Evolutionary conservation across 2,888 invertebrate genomes (phyloP), one percentile per base, ranked within the genome.

Genomic region (Spisula subtruncata): DNA sequence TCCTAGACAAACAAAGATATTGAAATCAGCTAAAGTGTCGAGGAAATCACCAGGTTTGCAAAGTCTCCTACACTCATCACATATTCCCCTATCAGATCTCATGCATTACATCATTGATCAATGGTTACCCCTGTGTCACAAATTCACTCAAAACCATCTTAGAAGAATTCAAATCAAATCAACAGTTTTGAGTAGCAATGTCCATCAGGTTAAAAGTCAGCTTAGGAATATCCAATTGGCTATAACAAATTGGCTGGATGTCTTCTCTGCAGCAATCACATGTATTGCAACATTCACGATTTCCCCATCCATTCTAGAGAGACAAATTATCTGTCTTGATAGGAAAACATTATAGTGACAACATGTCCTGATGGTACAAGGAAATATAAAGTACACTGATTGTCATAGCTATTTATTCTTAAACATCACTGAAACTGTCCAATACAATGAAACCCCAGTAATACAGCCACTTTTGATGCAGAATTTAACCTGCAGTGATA

Each of bases 321-420:
- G 60, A 66, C 60, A 66, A 66, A 66, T 66, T 66, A 66, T 25
- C 25, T 25, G 25, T 66, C 60, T 12, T 66, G 25, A 66, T 25
- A 66, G n/a, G 25, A 66, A 66, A 66, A 66, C 60, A 66, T n/a
- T 66, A n/a, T 66, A n/a, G 25, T 25, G 60, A 66, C 60, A 66
- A 25, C 60, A 66, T 66, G 12, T 25, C 25, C 60, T n/a, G n/a
- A 25, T 66, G 60, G n/a, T 8, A 66, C 6, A 66, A 66, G 60
- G 41, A 25, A 25, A 66, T n/a, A 66, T 25, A n/a, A 12, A 25
- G n/a, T n/a, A 25, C 60, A 66, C 25, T 0, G 12, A 41, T 66
- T 10, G 10, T 66, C 25, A 66, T 10, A n/a, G 60, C 41, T 41
- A 41, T 41, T 41, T 41, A 41, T 41, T 4, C 60, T 25, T 66